phyloP scores from a whole-genome alignment of 2,888 invertebrate species.

The Cepaea hortensis region DNA sequence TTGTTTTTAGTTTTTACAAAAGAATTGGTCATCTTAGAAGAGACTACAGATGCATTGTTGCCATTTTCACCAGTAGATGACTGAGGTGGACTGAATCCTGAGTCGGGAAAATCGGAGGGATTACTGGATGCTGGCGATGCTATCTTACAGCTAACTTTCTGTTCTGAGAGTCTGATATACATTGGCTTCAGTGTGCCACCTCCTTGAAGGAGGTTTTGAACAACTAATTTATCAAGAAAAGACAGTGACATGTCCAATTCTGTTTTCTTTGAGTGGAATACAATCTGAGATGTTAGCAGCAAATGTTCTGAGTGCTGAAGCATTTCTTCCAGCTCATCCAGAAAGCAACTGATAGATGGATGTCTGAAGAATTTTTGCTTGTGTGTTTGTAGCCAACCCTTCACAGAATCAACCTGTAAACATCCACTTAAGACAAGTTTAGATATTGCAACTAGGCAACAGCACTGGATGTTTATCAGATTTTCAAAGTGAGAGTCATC shows the following conservation, averaged over 20 bases:
- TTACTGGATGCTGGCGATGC: not conserved
- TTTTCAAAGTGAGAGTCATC: not conserved
- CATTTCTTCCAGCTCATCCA: slow-evolving; percentile 33
- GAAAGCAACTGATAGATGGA: not conserved
- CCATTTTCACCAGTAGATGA: not conserved
- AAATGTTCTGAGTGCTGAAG: slow-evolving; percentile 32
- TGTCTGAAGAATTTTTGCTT: not conserved
- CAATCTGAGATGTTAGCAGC: slow-evolving; percentile 14
- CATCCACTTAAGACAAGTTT: slow-evolving; percentile 38
- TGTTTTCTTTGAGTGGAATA: slow-evolving; percentile 21
- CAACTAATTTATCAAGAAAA: slow-evolving; percentile 39
- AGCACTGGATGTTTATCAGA: slow-evolving; percentile 19
- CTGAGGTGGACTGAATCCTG: not conserved
- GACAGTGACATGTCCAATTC: slow-evolving; percentile 40
- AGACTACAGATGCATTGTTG: slow-evolving; percentile 22
- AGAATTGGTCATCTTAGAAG: slow-evolving; percentile 18
- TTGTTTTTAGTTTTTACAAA: slow-evolving; percentile 21
- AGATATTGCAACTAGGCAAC: slow-evolving; percentile 15
- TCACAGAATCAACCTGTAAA: slow-evolving; percentile 24
- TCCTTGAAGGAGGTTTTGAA: slow-evolving; percentile 34
- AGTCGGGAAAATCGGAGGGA: not conserved
- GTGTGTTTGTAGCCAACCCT: slow-evolving; percentile 29
- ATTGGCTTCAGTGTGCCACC: slow-evolving; percentile 12
- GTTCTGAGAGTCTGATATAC: slow-evolving; percentile 23
- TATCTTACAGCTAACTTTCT: not conserved